phyloP scores from a whole-genome alignment of 2,113 vertebrate species.

The Puntigrus tetrazona region DNA sequence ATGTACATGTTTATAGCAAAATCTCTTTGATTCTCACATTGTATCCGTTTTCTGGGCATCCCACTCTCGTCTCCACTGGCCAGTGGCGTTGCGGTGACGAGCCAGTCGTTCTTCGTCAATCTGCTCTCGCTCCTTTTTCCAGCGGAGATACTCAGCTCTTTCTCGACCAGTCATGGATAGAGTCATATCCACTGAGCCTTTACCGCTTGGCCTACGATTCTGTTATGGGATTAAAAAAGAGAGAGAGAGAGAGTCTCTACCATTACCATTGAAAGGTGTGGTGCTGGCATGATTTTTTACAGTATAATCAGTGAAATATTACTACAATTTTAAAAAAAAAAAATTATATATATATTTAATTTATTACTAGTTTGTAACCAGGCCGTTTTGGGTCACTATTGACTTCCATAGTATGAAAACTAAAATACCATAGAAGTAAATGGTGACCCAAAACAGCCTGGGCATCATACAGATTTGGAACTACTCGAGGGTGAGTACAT shows the following conservation, averaged over 20 bases:
- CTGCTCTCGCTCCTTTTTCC: slow-evolving; percentile 91
- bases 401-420: too few relatives aligned
- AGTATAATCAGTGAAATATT: background rate
- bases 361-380: too few relatives aligned
- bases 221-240: slow-evolving; percentile 40
- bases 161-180: slow-evolving; percentile 93
- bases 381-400: too few relatives aligned
- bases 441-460: too few relatives aligned
- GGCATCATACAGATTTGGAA: too few relatives aligned
- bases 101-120: slow-evolving; percentile 89
- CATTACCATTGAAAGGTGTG: background rate
- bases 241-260: background rate
- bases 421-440: too few relatives aligned
- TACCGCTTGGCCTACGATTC: slow-evolving; percentile 73
- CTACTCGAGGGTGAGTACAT: too few relatives aligned
- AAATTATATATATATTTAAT: too few relatives aligned
- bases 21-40: slow-evolving; percentile 75
- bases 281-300: background rate
- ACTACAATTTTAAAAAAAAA: too few relatives aligned
- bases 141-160: slow-evolving; percentile 87
- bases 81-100: slow-evolving; percentile 87
- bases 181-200: slow-evolving; percentile 83
- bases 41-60: slow-evolving; percentile 87
- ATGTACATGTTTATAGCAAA: too few relatives aligned
- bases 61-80: slow-evolving; percentile 92